Base-by-base conservation (phyloP, 2,888 invertebrate genomes). In the Baronia brevicornis region DNA sequence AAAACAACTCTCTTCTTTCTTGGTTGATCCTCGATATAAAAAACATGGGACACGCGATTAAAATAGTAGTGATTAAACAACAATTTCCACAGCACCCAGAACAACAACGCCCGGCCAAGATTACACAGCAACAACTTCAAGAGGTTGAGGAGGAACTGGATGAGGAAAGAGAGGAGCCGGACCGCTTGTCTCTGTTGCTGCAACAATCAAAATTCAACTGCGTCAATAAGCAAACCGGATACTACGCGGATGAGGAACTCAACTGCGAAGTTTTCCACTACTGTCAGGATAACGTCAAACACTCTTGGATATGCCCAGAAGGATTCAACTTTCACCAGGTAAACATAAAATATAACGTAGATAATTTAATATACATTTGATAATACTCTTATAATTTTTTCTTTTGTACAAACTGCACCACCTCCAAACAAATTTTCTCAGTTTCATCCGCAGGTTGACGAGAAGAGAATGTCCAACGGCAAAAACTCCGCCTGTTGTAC, bases 181-280 rank as follows among this genome's bases (percentile, higher is more conserved):
- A 96, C 74, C 89, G 94, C 49, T 86, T 96, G 8, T 89, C 91
- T 6, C 71, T 89, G 21, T 85, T 96, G 27, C 85, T 96, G 38
- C 92, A 91, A 31, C 91, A 94, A 66, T 94, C 94, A 39, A 92
- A 92, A 65, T 96, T 96, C 70, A 87, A 89, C 58, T 96, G 96
- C 66, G 86, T 86, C 19, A 88, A 87, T 53, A 92, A 91, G 60
- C 92, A 92, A 60, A 92, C 93, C 5, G 96, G 96, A 4, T 96
- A 96, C 77, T 96, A 96, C 62, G 96, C 96, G 12, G 96, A 96
- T 59, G 93, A 94, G 55, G 92, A 92, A 23, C 87, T 96, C 11
- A 89, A 89, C 54, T 96, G 96, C 60, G 95, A 96, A 73, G 94
- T 96, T 19, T 96, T 96, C 88, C 96, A 96, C 64, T 96, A 96